phyloP scores from a whole-genome alignment of 2,888 invertebrate genomes.

The Tyria jacobaeae region DNA sequence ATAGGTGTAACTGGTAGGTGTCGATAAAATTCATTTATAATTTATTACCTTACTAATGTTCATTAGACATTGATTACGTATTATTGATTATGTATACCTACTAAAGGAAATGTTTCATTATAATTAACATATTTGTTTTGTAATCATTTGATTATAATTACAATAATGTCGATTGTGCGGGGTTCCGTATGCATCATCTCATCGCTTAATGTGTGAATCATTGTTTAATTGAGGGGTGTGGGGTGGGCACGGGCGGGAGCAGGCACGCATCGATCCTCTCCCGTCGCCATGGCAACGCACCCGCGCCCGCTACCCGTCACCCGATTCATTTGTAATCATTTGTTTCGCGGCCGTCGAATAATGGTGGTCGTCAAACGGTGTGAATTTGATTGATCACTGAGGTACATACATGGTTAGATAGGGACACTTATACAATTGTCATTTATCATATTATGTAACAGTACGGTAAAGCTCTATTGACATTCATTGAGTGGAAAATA shows the following conservation, averaged over 20 bases:
- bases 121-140: not conserved
- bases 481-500: conserved; percentile 15
- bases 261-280: conserved; percentile 81
- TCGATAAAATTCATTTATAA: no score
- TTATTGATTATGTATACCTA: no score
- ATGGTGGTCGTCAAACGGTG: conserved; percentile 77
- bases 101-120: not conserved
- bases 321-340: conserved; percentile 86
- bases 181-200: conserved; percentile 61
- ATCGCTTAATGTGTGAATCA: conserved; percentile 79
- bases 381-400: conserved; percentile 78
- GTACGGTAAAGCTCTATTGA: conserved; percentile 20
- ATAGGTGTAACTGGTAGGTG: no score
- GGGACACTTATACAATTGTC: conserved; percentile 50
- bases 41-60: not conserved
- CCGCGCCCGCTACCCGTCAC: conserved; percentile 55
- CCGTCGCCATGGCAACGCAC: conserved; percentile 76
- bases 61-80: not conserved
- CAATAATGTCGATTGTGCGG: conserved; percentile 46
- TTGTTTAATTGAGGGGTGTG: conserved; percentile 81
- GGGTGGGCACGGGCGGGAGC: conserved; percentile 61
- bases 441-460: conserved; percentile 47
- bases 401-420: conserved; percentile 53
- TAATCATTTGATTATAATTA: conserved; percentile 6
- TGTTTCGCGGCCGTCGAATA: conserved; percentile 83